Base-by-base conservation (phyloP, 2,797 vertebrate genomes). In the Xiphorhynchus erythropygius region DNA sequence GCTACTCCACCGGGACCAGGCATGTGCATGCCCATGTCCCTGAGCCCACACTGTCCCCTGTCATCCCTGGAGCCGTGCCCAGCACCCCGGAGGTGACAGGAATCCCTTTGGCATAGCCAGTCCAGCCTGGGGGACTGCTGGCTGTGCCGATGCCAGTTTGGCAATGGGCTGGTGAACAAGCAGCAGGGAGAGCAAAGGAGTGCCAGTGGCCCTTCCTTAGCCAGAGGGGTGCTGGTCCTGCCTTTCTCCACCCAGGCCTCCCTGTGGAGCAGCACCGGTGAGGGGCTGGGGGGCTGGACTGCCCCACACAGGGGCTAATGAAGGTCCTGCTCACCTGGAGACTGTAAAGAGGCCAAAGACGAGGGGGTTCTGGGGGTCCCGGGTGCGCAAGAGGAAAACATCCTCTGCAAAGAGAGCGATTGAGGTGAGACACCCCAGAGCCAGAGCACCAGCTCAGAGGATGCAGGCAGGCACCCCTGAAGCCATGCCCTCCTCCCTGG, bases 301-400 rank as follows among this genome's bases (percentile, higher is more conserved):
- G 46, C 13, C 46, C 59, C 17, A 13, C 1, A 2, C 7, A 7
- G 18, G 18, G 63, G 9, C 11, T 13, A 33, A 17, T 14, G 80
- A 63, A 32, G 41, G 28, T 44, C 35, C 39, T 2, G 44, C 93
- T 96, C 80, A 99, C 99, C 99, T 98, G 96, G 98, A 98, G 2
- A 98, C 98, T 0, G 98, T 98, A 96, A 99, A 99, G 93, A 99
- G 98, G 4, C 98, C 98, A 1, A 98, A 99, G 92, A 99, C 57
- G 2, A 98, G 97, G 5, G 99, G 98, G 89, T 98, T 99, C 64
- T 98, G 98, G 5, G 97, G 97, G 28, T 99, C 98, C 57, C 98
- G 98, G 2, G 98, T 98, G 91, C 87, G 98, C 96, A 99, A 96
- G 24, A 99, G 97, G 94, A 99, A 99, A 79, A 99, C 96, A 83